phyloP scores from a whole-genome alignment of 1,140 invertebrate species.

The Drosophila setifemur region DNA sequence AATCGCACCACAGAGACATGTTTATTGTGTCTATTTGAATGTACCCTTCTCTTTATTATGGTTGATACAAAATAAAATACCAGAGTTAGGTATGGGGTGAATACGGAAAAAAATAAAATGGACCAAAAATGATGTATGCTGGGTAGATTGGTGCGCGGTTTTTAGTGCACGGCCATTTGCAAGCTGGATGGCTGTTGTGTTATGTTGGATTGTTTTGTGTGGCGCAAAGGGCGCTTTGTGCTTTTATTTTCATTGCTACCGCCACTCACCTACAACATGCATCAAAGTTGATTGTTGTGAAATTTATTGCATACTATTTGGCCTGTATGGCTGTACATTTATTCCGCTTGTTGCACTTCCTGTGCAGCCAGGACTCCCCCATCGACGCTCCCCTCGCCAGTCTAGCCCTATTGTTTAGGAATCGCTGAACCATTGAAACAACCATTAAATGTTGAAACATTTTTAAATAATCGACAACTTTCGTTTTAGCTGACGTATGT shows the following conservation, averaged over 20 bases:
- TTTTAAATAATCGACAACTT: conserved; percentile 52
- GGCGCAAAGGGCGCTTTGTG: conserved; percentile 4
- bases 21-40: conserved; percentile 33
- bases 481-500: conserved; percentile 1
- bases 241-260: conserved; percentile 22
- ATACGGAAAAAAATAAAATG: conserved; percentile 24
- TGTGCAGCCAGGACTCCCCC: conserved; percentile 17
- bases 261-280: conserved; percentile 67
- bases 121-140: conserved; percentile 67
- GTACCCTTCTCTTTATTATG: conserved; percentile 16
- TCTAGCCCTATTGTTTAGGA: conserved; percentile 57
- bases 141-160: conserved; percentile 59
- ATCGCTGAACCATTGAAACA: conserved; percentile 68
- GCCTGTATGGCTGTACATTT: conserved; percentile 68
- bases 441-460: conserved; percentile 60
- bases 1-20: conserved; percentile 24
- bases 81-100: not conserved
- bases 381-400: not conserved
- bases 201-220: conserved; percentile 11
- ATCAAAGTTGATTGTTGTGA: conserved; percentile 80
- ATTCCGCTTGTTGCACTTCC: conserved; percentile 77
- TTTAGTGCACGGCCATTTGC: conserved; percentile 53
- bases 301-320: conserved; percentile 81
- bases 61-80: conserved; percentile 19
- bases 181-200: conserved; percentile 8